Evolutionary conservation across 2,113 vertebrate genomes (phyloP).

Genomic region (Tyrannus savana): DNA sequence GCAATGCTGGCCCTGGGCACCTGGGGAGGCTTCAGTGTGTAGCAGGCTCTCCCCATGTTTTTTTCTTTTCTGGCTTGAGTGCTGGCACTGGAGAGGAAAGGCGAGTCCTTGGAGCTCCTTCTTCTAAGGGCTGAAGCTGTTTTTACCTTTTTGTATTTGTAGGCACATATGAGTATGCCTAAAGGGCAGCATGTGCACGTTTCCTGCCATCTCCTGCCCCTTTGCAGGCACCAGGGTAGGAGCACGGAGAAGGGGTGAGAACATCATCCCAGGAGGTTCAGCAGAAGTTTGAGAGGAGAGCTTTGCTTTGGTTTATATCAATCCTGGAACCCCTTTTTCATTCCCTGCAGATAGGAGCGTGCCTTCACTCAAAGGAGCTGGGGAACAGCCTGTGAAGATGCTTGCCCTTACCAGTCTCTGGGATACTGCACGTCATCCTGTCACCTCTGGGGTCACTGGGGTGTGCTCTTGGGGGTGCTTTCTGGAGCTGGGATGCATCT

Average conservation of each 20-base stretch:
- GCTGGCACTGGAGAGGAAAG: neutral
- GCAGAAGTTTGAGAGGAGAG: neutral
- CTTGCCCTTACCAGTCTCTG: neutral
- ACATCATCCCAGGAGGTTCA: rapidly evolving
- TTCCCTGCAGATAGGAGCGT: neutral
- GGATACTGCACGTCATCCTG: neutral
- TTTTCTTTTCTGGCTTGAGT: neutral
- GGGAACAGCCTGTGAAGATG: neutral
- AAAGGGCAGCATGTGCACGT: rapidly evolving
- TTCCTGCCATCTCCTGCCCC: neutral
- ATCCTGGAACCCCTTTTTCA: neutral
- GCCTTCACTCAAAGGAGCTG: neutral
- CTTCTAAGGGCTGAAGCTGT: neutral
- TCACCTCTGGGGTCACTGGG: neutral
- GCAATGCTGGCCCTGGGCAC: neutral
- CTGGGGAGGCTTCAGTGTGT: rapidly evolving
- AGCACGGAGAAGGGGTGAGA: neutral
- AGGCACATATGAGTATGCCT: neutral
- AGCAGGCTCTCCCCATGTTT: rapidly evolving
- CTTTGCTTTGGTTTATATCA: neutral
- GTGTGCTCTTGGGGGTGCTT: neutral
- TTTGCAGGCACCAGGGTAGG: neutral
- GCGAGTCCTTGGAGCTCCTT: neutral
- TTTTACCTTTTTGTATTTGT: neutral
- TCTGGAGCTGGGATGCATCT: neutral